Evolutionary conservation across 2,113 vertebrate species (phyloP).

Genomic region (Thomomys bottae): DNA sequence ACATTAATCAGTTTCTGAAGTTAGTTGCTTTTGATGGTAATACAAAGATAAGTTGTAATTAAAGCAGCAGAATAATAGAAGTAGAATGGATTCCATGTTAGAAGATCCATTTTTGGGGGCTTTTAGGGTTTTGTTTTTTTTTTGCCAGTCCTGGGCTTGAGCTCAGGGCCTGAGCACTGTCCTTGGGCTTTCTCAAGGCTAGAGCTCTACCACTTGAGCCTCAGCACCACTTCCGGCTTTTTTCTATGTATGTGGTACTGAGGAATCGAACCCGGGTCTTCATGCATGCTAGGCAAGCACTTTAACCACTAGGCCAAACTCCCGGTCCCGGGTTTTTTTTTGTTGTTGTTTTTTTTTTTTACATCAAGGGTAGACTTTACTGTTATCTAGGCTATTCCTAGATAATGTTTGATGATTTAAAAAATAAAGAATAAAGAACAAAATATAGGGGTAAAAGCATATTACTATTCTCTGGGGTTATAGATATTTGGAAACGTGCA

Average conservation of each 20-base stretch:
- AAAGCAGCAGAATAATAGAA: conserved; percentile 29
- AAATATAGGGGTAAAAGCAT: background rate
- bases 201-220: too few relatives aligned
- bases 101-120: background rate
- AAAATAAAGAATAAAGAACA: background rate
- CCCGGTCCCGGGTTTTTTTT: too few relatives aligned
- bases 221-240: too few relatives aligned
- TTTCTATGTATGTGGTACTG: too few relatives aligned
- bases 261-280: too few relatives aligned
- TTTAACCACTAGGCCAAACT: too few relatives aligned
- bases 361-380: background rate
- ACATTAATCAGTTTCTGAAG: conserved; percentile 25
- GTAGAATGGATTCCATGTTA: conserved; percentile 4
- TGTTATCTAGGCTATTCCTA: background rate
- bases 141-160: too few relatives aligned
- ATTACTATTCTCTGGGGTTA: background rate
- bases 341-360: too few relatives aligned
- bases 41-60: background rate
- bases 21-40: conserved; percentile 37
- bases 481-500: background rate
- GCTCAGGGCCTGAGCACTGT: too few relatives aligned
- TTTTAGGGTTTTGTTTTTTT: too few relatives aligned
- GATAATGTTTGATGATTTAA: background rate
- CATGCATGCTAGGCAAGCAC: too few relatives aligned
- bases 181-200: too few relatives aligned